These are phyloP conservation scores for Luehdorfia chinensis DNA, from an alignment of 1,140 invertebrate species.

Conservation along the genomic window DNA sequence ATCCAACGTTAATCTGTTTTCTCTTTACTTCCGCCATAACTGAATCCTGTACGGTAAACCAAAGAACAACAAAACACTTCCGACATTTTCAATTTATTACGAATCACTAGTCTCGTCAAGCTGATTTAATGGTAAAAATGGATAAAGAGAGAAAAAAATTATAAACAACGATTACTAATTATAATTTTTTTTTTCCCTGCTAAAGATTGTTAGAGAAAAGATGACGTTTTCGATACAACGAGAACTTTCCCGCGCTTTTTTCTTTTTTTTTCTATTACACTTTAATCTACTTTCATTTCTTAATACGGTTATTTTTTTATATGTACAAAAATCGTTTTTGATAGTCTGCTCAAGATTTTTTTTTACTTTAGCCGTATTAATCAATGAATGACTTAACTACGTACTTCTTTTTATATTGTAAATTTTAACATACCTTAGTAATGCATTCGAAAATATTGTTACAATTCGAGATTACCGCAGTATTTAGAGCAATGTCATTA, in stretches of 20 bases:
- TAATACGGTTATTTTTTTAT: slow-evolving; percentile 24
- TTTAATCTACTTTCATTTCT: slow-evolving; percentile 19
- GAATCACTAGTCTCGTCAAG: slow-evolving; percentile 22
- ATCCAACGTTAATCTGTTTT: slow-evolving; percentile 8
- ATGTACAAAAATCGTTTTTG: slow-evolving; percentile 20
- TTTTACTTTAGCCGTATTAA: slow-evolving; percentile 1
- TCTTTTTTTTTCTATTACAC: slow-evolving; percentile 8
- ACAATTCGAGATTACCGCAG: slow-evolving; percentile 54
- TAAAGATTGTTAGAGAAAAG: neutral
- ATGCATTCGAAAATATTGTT: slow-evolving; percentile 24
- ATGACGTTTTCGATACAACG: neutral
- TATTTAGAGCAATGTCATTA: slow-evolving; percentile 47
- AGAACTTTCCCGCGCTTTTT: slow-evolving; percentile 2
- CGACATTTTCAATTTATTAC: slow-evolving; percentile 18
- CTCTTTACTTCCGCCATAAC: slow-evolving; percentile 24
- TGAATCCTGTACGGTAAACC: slow-evolving; percentile 34
- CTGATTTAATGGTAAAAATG: slow-evolving; percentile 11
- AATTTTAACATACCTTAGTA: slow-evolving; percentile 24
- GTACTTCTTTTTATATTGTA: slow-evolving; percentile 28
- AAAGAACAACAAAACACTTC: slow-evolving; percentile 29
- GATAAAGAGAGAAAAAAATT: slow-evolving; percentile 5
- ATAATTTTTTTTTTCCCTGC: neutral
- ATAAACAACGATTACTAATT: slow-evolving; percentile 19
- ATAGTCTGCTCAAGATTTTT: neutral
- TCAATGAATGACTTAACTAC: slow-evolving; percentile 3